Evolutionary conservation across 2,888 invertebrate species (phyloP).

Genomic region (Phanerotoma sp.): DNA sequence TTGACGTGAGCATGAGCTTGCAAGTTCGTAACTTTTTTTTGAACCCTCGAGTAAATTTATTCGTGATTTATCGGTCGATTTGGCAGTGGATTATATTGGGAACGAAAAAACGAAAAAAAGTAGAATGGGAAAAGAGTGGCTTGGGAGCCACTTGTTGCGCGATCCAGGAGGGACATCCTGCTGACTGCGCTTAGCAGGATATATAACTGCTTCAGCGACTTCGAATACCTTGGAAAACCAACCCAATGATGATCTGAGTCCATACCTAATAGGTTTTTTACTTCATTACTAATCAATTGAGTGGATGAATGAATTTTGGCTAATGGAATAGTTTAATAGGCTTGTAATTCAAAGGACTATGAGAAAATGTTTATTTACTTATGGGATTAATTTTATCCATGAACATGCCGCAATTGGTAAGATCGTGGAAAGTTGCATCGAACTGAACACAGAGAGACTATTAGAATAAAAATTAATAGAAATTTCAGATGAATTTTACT

Average conservation of each 20-base stretch:
- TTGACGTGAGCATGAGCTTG: too few species aligned
- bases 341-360: too few species aligned
- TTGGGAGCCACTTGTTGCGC: slow-evolving; percentile 55
- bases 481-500: too few species aligned
- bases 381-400: too few species aligned
- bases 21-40: background rate
- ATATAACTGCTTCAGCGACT: slow-evolving; percentile 46
- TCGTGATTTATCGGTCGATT: background rate
- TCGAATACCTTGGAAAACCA: slow-evolving; percentile 47
- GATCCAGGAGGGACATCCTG: slow-evolving; percentile 44
- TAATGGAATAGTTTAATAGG: too few species aligned
- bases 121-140: slow-evolving; percentile 29
- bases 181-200: slow-evolving; percentile 46
- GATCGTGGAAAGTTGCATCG: too few species aligned
- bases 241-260: slow-evolving; percentile 37
- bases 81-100: slow-evolving; percentile 3
- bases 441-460: too few species aligned
- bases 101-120: slow-evolving; percentile 9
- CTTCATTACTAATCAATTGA: slow-evolving; percentile 34
- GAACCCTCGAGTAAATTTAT: background rate
- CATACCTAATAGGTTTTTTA: slow-evolving; percentile 48
- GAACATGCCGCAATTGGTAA: too few species aligned
- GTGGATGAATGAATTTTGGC: slow-evolving; percentile 2
- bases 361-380: too few species aligned
- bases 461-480: too few species aligned